These are phyloP conservation scores for Augiades crinisus DNA, from an alignment of 2,888 invertebrate genomes.

Conservation along the genomic window DNA sequence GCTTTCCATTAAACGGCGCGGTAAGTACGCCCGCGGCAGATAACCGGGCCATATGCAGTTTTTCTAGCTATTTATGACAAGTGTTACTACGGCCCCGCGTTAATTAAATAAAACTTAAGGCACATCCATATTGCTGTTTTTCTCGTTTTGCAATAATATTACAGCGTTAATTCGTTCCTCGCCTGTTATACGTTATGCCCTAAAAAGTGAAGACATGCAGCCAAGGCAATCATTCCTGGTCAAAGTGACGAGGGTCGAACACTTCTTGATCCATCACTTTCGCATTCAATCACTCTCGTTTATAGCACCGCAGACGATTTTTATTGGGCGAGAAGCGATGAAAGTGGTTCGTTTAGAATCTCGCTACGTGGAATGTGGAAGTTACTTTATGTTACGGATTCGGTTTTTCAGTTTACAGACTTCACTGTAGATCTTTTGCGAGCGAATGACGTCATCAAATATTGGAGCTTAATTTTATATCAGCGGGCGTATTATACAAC, in stretches of 20 bases:
- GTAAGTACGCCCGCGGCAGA: conserved; percentile 37
- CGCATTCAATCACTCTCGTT: conserved; percentile 56
- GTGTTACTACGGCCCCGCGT: background rate
- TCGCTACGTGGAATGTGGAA: conserved; percentile 6
- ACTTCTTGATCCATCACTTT: conserved; percentile 38
- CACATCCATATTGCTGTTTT: no score
- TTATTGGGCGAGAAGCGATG: conserved; percentile 25
- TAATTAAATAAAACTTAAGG: no score
- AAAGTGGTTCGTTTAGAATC: conserved; percentile 1
- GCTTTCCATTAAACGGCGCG: conserved; percentile 25
- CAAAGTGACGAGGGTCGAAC: conserved; percentile 44
- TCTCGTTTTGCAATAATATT: no score
- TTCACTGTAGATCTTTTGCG: background rate
- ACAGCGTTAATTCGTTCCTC: background rate
- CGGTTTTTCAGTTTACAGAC: background rate
- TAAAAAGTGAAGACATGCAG: conserved; percentile 17
- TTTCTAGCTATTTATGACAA: conserved; percentile 58
- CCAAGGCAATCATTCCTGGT: conserved; percentile 11
- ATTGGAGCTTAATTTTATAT: no score
- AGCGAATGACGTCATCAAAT: no score
- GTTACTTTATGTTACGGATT: background rate
- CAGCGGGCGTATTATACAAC: no score
- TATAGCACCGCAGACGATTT: conserved; percentile 35
- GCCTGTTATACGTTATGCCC: background rate
- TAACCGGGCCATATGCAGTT: conserved; percentile 64